Conservation (phyloP, 2,113 vertebrate genomes). For the Kryptolebias marmoratus region DNA sequence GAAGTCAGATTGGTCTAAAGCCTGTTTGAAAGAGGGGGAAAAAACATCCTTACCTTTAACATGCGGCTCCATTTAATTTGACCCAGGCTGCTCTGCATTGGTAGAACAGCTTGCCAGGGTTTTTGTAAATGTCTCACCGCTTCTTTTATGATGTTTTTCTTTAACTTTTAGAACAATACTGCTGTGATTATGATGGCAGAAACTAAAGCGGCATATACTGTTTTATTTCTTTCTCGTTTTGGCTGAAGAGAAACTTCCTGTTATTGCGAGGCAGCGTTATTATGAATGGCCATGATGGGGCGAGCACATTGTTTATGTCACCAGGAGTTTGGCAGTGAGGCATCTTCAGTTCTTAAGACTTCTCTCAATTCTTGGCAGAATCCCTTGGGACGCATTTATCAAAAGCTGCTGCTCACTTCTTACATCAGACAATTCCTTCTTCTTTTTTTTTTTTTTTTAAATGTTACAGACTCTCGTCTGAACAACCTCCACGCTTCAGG, state of each 20-base stretch:
- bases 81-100: slow-evolving; percentile 52
- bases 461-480: slow-evolving; percentile 14
- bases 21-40: slow-evolving; percentile 33
- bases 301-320: slow-evolving; percentile 69
- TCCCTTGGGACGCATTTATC: slow-evolving; percentile 43
- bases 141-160: slow-evolving; percentile 65
- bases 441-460: background rate
- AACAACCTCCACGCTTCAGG: slow-evolving; percentile 21
- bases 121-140: slow-evolving; percentile 40
- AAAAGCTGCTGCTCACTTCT: slow-evolving; percentile 43
- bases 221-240: slow-evolving; percentile 52
- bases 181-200: slow-evolving; percentile 49
- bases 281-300: slow-evolving; percentile 46
- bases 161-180: slow-evolving; percentile 55
- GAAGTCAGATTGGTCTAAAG: slow-evolving; percentile 42
- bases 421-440: slow-evolving; percentile 5
- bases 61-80: slow-evolving; percentile 62
- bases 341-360: slow-evolving; percentile 29
- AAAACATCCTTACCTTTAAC: slow-evolving; percentile 48
- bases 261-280: slow-evolving; percentile 65
- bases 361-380: slow-evolving; percentile 49
- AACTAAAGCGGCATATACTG: slow-evolving; percentile 63
- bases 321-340: slow-evolving; percentile 47
- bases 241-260: slow-evolving; percentile 67
- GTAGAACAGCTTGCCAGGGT: slow-evolving; percentile 21